Evolutionary conservation across 2,888 invertebrate genomes (phyloP).

Genomic region (Drosophila falleni): DNA sequence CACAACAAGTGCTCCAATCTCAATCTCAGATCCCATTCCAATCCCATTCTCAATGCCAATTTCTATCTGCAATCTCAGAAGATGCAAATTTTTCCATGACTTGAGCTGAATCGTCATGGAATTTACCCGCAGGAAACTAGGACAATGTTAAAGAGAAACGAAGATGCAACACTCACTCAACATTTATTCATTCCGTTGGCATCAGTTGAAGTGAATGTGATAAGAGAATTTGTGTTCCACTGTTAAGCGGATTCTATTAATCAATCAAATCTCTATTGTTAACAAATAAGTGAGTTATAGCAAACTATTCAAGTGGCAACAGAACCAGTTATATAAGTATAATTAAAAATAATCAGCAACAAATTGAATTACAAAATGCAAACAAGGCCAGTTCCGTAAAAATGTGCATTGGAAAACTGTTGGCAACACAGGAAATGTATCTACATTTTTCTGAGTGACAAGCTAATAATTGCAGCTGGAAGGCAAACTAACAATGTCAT

Average conservation of each 20-base stretch:
- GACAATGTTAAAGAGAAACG: constrained; percentile 57
- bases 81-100: constrained; percentile 61
- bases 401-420: constrained; percentile 67
- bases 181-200: constrained; percentile 6
- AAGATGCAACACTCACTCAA: constrained; percentile 2
- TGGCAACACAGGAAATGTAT: constrained; percentile 67
- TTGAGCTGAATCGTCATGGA: constrained; percentile 57
- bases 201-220: constrained; percentile 33
- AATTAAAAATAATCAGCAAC: constrained; percentile 8
- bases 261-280: constrained; percentile 25
- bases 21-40: constrained; percentile 5
- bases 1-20: constrained; percentile 23
- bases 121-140: constrained; percentile 66
- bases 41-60: constrained; percentile 22
- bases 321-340: constrained; percentile 35
- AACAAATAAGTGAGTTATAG: background rate
- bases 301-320: constrained; percentile 21
- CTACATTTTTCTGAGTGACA: constrained; percentile 43
- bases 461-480: constrained; percentile 66
- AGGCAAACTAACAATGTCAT: constrained; percentile 69
- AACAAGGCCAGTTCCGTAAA: constrained; percentile 73
- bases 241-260: constrained; percentile 24
- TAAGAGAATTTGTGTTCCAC: constrained; percentile 10
- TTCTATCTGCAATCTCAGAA: constrained; percentile 10
- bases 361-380: constrained; percentile 8